phyloP scores from a whole-genome alignment of 2,113 vertebrate genomes.

The Marmota monax region DNA sequence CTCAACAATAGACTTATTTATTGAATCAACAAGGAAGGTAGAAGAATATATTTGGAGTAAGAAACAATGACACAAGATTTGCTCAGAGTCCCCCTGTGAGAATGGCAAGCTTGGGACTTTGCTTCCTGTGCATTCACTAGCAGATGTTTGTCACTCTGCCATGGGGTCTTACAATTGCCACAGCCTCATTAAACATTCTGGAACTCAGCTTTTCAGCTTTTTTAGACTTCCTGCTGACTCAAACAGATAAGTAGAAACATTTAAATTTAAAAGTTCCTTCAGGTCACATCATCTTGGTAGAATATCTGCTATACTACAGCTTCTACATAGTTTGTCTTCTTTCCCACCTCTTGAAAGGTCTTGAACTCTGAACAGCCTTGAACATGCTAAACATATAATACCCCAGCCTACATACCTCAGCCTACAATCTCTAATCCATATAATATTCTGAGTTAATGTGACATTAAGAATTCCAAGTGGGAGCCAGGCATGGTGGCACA shows the following conservation, averaged over 20 bases:
- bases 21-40: neutral
- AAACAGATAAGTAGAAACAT: neutral
- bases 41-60: neutral
- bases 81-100: neutral
- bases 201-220: neutral
- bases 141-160: neutral
- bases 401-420: neutral
- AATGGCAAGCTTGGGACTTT: neutral
- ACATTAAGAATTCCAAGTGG: neutral
- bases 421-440: neutral
- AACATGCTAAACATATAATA: neutral
- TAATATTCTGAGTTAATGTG: neutral
- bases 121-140: rapidly evolving
- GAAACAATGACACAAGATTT: neutral
- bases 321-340: neutral
- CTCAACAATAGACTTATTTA: neutral
- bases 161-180: neutral
- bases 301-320: neutral
- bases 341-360: neutral
- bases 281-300: neutral
- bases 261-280: neutral
- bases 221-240: neutral
- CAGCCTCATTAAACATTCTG: neutral
- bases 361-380: neutral
- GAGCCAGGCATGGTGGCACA: too few relatives aligned